A percentile compares a stretch with the other conserved stretches of the same genome.
These are phyloP conservation scores for Aethes cnicana DNA, from an alignment of 2,888 invertebrate genomes.

Conservation along the genomic window DNA sequence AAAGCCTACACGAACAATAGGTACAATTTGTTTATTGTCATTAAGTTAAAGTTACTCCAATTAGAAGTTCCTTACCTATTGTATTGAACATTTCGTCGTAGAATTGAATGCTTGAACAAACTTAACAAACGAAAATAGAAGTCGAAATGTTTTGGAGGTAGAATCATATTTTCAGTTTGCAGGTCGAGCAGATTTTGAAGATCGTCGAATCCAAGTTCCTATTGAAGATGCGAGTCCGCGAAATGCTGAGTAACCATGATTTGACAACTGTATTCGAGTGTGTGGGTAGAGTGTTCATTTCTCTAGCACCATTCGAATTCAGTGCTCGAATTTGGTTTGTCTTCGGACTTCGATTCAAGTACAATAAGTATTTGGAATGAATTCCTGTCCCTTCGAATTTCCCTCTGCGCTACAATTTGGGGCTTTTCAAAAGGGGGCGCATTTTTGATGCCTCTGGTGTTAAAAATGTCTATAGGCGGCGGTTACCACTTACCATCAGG, in stretches of 20 bases:
- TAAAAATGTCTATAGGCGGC: too few relatives aligned
- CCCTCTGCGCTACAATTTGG: too few relatives aligned
- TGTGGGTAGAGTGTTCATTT: constrained; percentile 83
- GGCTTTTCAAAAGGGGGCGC: too few relatives aligned
- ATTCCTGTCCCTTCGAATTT: too few relatives aligned
- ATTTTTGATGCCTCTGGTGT: too few relatives aligned
- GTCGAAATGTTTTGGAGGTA: background rate
- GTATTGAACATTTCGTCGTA: constrained; percentile 12
- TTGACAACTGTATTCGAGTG: constrained; percentile 86
- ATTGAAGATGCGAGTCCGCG: constrained; percentile 19
- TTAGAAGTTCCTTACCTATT: constrained; percentile 3
- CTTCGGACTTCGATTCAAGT: constrained; percentile 36
- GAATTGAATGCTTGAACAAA: constrained; percentile 21
- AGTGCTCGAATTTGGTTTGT: constrained; percentile 77
- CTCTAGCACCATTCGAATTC: constrained; percentile 89
- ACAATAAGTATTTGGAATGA: too few relatives aligned
- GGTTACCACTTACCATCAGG: too few relatives aligned
- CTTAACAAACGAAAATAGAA: constrained; percentile 17
- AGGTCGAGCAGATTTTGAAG: constrained; percentile 8
- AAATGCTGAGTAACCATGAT: constrained; percentile 51
- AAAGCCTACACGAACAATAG: too few relatives aligned
- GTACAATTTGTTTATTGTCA: too few relatives aligned
- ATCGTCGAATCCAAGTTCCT: constrained; percentile 20
- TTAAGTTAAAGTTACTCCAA: constrained; percentile 9
- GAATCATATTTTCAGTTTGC: constrained; percentile 24